A percentile compares a stretch with the other conserved stretches of the same genome.
phyloP scores from a whole-genome alignment of 2,888 invertebrate species.

The Chrysomela aeneicollis region DNA sequence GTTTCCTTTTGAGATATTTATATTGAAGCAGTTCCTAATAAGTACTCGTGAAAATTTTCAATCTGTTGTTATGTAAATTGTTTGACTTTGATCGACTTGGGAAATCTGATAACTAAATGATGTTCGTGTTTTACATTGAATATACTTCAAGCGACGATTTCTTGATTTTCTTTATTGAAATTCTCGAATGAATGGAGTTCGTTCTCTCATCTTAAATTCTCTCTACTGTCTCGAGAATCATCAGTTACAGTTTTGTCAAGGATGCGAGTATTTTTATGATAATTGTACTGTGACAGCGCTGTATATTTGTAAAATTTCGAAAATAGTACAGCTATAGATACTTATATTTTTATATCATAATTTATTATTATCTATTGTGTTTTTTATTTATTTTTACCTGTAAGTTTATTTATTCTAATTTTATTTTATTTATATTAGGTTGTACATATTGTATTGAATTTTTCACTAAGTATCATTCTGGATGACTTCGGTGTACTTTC shows the following conservation, averaged over 20 bases:
- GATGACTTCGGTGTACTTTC: conserved; percentile 33
- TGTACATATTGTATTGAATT: conserved; percentile 37
- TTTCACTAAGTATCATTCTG: conserved; percentile 28
- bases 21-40: neutral
- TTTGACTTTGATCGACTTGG: neutral
- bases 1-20: neutral
- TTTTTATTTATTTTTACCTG: conserved; percentile 37
- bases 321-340: conserved; percentile 22
- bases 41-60: neutral
- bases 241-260: neutral
- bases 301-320: conserved; percentile 24
- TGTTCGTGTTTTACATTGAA: neutral
- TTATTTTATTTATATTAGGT: conserved; percentile 44
- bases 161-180: conserved; percentile 1
- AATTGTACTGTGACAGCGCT: conserved; percentile 21
- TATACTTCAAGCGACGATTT: conserved; percentile 6
- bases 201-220: neutral
- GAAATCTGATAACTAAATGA: neutral
- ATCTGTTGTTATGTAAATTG: neutral
- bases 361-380: conserved; percentile 36
- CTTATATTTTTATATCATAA: conserved; percentile 32
- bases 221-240: neutral
- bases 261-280: conserved; percentile 2
- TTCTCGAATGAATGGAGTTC: conserved; percentile 1
- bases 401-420: conserved; percentile 42